phyloP scores from a whole-genome alignment of 2,113 vertebrate species.

The Oplegnathus fasciatus region DNA sequence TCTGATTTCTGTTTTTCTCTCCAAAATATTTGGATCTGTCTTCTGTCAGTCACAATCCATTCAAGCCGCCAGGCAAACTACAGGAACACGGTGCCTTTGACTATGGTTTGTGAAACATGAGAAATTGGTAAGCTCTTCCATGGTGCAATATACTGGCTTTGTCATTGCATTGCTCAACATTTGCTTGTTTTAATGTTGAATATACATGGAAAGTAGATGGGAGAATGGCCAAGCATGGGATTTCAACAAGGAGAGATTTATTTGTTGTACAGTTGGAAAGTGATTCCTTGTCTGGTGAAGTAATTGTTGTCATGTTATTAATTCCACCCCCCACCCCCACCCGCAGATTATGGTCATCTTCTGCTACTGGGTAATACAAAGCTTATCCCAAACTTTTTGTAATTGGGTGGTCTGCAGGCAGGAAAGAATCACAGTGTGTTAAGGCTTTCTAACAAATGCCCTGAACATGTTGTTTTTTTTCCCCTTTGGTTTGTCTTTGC shows the following conservation, averaged over 20 bases:
- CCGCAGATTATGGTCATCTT: neutral
- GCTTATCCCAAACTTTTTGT: neutral
- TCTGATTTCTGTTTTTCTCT: conserved; percentile 53
- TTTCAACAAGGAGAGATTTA: neutral
- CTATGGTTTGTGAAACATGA: conserved; percentile 3
- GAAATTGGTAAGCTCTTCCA: neutral
- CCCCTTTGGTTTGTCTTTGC: conserved; percentile 31
- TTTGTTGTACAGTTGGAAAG: neutral
- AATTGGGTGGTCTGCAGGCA: neutral
- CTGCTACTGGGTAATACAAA: conserved; percentile 15
- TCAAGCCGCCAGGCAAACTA: conserved; percentile 4
- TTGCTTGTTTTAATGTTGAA: conserved; percentile 11
- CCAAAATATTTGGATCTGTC: conserved; percentile 41
- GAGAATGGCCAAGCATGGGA: conserved; percentile 10
- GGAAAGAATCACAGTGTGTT: conserved; percentile 21
- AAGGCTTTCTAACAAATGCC: conserved; percentile 28
- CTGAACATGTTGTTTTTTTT: conserved; percentile 23
- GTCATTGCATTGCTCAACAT: conserved; percentile 9
- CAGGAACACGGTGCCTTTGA: neutral
- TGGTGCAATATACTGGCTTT: neutral
- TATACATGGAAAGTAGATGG: conserved; percentile 26
- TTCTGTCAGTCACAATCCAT: conserved; percentile 46
- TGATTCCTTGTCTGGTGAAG: neutral
- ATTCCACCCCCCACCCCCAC: neutral
- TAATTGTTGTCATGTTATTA: conserved; percentile 4